Base-by-base conservation (phyloP, 2,113 vertebrate genomes). In the Oenanthe oenanthe region DNA sequence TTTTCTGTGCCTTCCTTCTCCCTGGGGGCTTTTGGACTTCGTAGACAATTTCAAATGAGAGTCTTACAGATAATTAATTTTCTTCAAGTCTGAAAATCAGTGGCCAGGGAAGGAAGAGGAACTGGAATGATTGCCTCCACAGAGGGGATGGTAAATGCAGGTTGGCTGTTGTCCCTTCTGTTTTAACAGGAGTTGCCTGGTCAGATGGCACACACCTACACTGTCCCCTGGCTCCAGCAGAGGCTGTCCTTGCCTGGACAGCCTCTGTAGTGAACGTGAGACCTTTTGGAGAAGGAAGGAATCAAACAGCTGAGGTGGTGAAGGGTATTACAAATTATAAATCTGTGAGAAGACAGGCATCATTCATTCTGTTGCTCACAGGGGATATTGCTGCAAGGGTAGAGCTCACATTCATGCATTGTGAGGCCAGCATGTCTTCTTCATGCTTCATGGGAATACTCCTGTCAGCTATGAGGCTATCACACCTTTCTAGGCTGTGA, bases 191-290 rank as follows among this genome's bases (percentile, higher is more conserved):
- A 77, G 16, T 36, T 72, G 10, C n/a, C 43, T 20, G 9, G 26
- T 72, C 0, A 0, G 57, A 71, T 13, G 1, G 13, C 43, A 51
- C 24, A 32, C 12, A 8, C 0, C 0, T 48, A 0, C 7, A 18
- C 47, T 63, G 21, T 53, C 1, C 4, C 28, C 45, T 53, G 29
- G 29, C 34, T 76, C 45, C 36, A 25, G n/a, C 50, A 53, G 53
- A 56, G 54, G 12, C 28, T 76, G 7, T 70, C 43, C 53, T 70
- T 51, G 34, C 80, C 9, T 74, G 38, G 31, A 10, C 31, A 75
- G 32, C 6, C 83, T 16, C 26, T 70, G 1, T 6, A 22, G 16
- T 29, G 47, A 63, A 22, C 0, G 0, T 21, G 40, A 34, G 60
- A 82, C 17, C 20, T 65, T 36, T 17, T 82, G 34, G 36, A 92